Evolutionary conservation across 1,140 invertebrate species (phyloP).

Genomic region (Pachyrhynchus sulphureomaculatus): DNA sequence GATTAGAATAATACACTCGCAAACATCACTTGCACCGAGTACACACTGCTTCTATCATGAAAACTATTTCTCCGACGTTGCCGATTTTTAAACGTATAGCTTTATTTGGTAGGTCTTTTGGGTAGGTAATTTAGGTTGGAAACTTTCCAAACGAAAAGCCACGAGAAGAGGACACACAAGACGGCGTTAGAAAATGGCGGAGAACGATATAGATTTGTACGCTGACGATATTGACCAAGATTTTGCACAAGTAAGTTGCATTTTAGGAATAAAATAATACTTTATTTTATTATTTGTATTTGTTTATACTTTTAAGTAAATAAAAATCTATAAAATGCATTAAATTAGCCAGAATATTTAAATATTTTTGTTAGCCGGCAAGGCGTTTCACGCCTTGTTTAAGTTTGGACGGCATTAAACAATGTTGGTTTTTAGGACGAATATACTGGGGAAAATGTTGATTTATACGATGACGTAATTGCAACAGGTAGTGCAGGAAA

Average conservation of each 20-base stretch:
- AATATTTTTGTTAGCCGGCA: conserved; percentile 4
- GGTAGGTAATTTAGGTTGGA: no score
- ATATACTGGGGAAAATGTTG: conserved; percentile 81
- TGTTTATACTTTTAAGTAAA: background rate
- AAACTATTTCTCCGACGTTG: no score
- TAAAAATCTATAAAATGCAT: background rate
- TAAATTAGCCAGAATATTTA: background rate
- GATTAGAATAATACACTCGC: no score
- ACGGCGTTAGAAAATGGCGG: conserved; percentile 68
- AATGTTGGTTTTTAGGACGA: conserved; percentile 65
- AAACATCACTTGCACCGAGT: no score
- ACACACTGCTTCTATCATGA: no score
- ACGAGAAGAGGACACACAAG: no score
- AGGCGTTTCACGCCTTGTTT: background rate
- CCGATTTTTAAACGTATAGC: no score
- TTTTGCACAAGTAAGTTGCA: conserved; percentile 76
- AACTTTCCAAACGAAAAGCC: no score
- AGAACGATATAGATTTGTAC: conserved; percentile 96
- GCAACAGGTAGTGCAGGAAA: conserved; percentile 67
- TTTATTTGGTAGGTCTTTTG: no score
- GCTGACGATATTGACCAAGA: conserved; percentile 94
- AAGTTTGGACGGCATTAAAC: no score
- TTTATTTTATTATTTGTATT: no score
- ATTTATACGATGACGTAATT: conserved; percentile 96
- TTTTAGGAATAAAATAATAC: no score